These are phyloP conservation scores for Merops nubicus DNA, from an alignment of 2,113 vertebrate genomes.

Conservation along the genomic window DNA sequence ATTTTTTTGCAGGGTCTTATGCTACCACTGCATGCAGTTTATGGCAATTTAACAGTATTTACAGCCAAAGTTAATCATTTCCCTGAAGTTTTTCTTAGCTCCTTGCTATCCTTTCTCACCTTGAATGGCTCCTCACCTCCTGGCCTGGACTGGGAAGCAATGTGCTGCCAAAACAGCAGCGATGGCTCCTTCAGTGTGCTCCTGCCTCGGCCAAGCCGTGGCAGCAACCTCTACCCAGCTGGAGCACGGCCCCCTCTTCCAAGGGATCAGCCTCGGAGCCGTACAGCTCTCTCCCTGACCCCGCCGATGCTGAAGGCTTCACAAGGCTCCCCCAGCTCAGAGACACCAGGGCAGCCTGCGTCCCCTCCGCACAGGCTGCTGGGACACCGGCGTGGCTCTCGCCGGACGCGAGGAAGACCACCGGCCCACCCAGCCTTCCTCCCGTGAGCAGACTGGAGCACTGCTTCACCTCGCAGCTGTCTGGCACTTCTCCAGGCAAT, in stretches of 20 bases:
- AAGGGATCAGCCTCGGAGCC: background rate
- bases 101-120: slow-evolving; percentile 32
- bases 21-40: background rate
- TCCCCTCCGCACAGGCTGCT: background rate
- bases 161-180: fast-evolving
- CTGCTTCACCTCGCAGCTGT: background rate
- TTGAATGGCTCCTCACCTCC: slow-evolving; percentile 15
- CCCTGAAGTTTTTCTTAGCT: slow-evolving; percentile 55
- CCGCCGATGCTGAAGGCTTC: background rate
- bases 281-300: background rate
- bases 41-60: slow-evolving; percentile 51
- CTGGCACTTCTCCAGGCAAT: slow-evolving; percentile 19
- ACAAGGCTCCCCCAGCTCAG: background rate
- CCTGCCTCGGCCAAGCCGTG: background rate
- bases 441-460: background rate
- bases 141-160: background rate
- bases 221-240: background rate
- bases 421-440: background rate
- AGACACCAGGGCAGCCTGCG: background rate
- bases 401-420: fast-evolving
- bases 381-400: background rate
- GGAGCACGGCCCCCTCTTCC: background rate
- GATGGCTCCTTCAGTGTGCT: background rate
- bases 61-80: slow-evolving; percentile 30
- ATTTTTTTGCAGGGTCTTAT: slow-evolving; percentile 15